Conservation (phyloP, 2,888 invertebrate species). For the Gortyna flavago region DNA sequence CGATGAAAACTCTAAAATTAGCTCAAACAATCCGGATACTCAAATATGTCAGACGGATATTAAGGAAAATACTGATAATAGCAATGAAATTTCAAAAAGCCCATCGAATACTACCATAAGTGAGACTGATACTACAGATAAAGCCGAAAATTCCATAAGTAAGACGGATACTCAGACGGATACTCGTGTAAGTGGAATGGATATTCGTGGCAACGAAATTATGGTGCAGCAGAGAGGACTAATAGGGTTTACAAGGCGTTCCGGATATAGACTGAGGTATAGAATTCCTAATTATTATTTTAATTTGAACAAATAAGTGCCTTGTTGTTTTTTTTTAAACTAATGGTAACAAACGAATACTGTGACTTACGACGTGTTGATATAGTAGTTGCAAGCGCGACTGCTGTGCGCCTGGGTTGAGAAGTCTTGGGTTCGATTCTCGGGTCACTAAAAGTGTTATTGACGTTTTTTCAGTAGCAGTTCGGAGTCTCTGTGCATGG, state of each 20-base stretch:
- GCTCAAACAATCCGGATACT: slow-evolving; percentile 2
- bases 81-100: slow-evolving; percentile 6
- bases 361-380: neutral
- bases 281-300: neutral
- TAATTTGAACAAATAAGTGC: neutral
- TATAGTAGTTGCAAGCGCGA: neutral
- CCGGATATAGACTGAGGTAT: slow-evolving; percentile 69
- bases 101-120: slow-evolving; percentile 4
- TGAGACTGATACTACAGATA: slow-evolving; percentile 23
- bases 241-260: slow-evolving; percentile 56
- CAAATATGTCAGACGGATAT: slow-evolving; percentile 24
- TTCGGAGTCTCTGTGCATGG: neutral
- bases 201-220: slow-evolving; percentile 50
- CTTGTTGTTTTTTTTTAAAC: too few species aligned
- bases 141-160: neutral
- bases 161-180: slow-evolving; percentile 22
- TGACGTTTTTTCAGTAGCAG: neutral
- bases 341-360: neutral
- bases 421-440: neutral
- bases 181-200: slow-evolving; percentile 25
- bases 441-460: neutral
- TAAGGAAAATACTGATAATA: slow-evolving; percentile 21
- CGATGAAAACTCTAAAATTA: slow-evolving; percentile 16
- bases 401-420: neutral
- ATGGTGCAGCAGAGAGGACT: slow-evolving; percentile 26